Conservation (phyloP, 2,888 invertebrate species). For the Bombyx huttoni region DNA sequence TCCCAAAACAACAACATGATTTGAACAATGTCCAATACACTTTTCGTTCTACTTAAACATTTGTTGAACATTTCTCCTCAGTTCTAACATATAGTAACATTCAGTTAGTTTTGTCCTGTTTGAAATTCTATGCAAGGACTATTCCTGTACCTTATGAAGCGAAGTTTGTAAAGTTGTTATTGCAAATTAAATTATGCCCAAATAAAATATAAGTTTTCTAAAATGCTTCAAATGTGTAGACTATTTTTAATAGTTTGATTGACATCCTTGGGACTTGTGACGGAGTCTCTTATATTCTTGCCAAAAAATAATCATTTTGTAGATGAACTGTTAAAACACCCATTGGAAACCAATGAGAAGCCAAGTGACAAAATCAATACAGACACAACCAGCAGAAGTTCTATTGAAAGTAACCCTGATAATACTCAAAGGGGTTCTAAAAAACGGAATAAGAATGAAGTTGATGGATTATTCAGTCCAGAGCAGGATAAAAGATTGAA, state of each 20-base stretch:
- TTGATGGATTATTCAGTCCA: constrained; percentile 48
- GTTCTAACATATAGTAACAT: no score
- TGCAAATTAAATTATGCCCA: no score
- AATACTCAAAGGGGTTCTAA: constrained; percentile 24
- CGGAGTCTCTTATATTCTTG: no score
- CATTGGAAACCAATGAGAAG: constrained; percentile 9
- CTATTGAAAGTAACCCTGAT: constrained; percentile 20
- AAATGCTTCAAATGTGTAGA: not conserved
- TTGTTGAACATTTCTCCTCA: no score
- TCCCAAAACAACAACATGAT: no score
- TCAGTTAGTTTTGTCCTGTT: no score
- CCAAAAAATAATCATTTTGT: not conserved
- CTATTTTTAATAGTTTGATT: not conserved
- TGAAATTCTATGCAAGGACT: no score
- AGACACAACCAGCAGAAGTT: constrained; percentile 12
- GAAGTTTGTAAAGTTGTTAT: no score
- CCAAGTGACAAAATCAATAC: constrained; percentile 12
- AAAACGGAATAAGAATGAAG: constrained; percentile 56
- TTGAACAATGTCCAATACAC: no score
- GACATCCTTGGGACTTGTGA: no score
- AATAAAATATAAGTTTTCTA: not conserved
- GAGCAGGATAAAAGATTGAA: constrained; percentile 55
- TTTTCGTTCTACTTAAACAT: not conserved
- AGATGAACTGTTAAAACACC: constrained; percentile 30
- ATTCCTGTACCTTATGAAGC: no score